phyloP scores from a whole-genome alignment of 2,113 vertebrate species.

The Bombycilla garrulus region DNA sequence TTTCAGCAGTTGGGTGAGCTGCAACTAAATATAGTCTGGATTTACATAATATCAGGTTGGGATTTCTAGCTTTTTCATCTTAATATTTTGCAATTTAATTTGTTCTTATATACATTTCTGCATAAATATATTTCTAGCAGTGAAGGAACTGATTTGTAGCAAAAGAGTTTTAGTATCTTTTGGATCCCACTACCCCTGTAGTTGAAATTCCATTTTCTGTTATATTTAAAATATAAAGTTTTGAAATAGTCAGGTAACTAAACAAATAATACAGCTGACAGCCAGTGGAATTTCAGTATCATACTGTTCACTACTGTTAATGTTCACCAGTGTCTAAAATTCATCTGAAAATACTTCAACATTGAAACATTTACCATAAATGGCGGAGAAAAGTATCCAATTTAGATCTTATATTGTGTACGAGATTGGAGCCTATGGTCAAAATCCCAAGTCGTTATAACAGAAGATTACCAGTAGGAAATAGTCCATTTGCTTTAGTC shows the following conservation, averaged over 20 bases:
- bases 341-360: neutral
- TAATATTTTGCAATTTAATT: neutral
- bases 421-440: neutral
- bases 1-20: neutral
- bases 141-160: neutral
- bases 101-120: neutral
- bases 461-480: neutral
- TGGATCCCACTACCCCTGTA: neutral
- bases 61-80: neutral
- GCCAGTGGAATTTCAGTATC: neutral
- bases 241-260: neutral
- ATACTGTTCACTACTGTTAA: neutral
- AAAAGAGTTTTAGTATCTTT: neutral
- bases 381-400: neutral
- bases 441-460: neutral
- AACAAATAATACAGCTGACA: neutral
- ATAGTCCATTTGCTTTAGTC: neutral
- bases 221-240: neutral
- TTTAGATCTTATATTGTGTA: neutral
- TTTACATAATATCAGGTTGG: neutral
- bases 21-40: neutral
- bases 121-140: neutral
- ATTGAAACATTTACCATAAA: neutral
- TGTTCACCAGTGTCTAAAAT: neutral
- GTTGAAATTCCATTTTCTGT: neutral